These are phyloP conservation scores for Erythrocercus mccallii DNA, from an alignment of 2,113 vertebrate species.

Conservation along the genomic window DNA sequence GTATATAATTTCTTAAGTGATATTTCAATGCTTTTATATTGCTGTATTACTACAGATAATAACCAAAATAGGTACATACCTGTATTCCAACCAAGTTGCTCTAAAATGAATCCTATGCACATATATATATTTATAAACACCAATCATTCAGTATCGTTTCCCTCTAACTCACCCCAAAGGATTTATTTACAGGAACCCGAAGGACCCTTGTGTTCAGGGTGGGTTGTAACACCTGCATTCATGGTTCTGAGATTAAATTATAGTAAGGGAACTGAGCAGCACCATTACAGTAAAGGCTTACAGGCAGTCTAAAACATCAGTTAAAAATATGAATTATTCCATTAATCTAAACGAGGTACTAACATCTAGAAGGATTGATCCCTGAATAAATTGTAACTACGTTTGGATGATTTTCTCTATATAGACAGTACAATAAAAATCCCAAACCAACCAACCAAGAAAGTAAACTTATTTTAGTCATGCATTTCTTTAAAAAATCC, in stretches of 20 bases:
- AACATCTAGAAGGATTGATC: neutral
- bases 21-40: neutral
- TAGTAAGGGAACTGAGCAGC: neutral
- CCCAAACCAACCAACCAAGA: fast-evolving
- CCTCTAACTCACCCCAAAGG: neutral
- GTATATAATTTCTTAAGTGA: neutral
- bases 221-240: neutral
- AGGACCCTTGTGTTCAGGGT: neutral
- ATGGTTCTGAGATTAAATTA: neutral
- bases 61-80: neutral
- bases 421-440: neutral
- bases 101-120: neutral
- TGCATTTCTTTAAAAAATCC: neutral
- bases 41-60: neutral
- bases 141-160: fast-evolving
- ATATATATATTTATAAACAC: neutral
- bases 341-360: neutral
- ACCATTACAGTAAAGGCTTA: neutral
- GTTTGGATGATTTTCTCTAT: neutral
- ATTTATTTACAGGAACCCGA: neutral
- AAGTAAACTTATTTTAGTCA: neutral
- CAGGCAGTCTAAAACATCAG: neutral
- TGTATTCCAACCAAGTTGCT: neutral
- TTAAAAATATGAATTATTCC: neutral
- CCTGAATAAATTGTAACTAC: neutral